These are phyloP conservation scores for Orestias chungarensis DNA, from an alignment of 2,797 vertebrate species.

Conservation along the genomic window DNA sequence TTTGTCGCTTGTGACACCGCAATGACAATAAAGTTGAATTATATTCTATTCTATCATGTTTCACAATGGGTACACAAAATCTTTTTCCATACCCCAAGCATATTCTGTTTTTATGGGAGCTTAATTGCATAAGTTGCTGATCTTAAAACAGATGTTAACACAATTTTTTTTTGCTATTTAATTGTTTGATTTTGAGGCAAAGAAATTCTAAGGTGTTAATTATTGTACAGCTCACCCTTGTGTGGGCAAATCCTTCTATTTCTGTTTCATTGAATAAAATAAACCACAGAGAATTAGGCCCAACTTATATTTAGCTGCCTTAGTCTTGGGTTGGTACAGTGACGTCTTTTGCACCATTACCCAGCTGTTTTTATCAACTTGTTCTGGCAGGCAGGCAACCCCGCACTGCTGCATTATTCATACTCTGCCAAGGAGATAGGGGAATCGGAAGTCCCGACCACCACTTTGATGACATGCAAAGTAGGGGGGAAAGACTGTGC, in stretches of 20 bases:
- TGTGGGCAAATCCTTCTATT: conserved; percentile 8
- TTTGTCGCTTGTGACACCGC: no score
- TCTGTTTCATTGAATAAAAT: neutral
- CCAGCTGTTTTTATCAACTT: conserved; percentile 72
- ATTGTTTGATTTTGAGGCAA: neutral
- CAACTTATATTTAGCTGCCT: conserved; percentile 59
- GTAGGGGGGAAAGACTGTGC: conserved; percentile 45
- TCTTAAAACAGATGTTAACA: neutral
- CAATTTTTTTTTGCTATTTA: neutral
- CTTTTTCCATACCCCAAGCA: neutral
- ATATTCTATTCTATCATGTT: no score
- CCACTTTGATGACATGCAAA: conserved; percentile 74
- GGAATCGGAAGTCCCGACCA: conserved; percentile 72
- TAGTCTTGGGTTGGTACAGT: conserved; percentile 40
- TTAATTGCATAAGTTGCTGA: neutral
- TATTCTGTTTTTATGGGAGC: no score
- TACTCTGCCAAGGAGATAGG: conserved; percentile 67
- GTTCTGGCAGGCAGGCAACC: conserved; percentile 71
- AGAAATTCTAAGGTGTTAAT: neutral
- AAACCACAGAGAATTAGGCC: conserved; percentile 35
- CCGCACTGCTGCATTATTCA: conserved; percentile 77
- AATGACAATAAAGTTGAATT: no score
- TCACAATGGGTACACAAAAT: neutral
- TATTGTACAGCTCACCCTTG: conserved; percentile 5
- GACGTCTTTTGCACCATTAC: conserved; percentile 58